phyloP scores from a whole-genome alignment of 2,797 vertebrate genomes.

The Characodon lateralis region DNA sequence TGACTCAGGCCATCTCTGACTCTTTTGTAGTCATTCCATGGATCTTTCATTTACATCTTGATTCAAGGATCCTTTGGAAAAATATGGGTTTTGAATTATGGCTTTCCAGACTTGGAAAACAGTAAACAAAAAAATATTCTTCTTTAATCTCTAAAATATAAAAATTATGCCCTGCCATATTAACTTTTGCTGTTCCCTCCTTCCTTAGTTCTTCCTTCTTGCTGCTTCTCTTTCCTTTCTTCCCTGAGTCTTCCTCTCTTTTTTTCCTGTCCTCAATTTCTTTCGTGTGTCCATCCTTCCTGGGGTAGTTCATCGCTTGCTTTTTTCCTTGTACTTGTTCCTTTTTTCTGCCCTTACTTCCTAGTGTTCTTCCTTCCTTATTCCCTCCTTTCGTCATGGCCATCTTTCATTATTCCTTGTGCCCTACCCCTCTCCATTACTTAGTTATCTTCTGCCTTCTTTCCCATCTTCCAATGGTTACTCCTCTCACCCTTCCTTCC shows the following conservation, averaged over 20 bases:
- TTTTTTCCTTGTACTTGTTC: no score
- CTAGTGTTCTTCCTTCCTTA: no score
- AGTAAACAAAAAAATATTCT: not conserved
- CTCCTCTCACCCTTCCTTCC: no score
- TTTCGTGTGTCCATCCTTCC: no score
- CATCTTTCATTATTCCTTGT: no score
- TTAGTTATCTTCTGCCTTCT: no score
- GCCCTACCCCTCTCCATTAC: no score
- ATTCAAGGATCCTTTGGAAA: slow-evolving; percentile 27
- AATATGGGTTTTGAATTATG: not conserved
- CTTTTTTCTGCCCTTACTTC: no score
- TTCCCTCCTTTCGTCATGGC: no score
- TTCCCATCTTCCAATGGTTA: no score
- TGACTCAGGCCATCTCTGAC: slow-evolving; percentile 40
- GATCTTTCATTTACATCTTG: slow-evolving; percentile 67
- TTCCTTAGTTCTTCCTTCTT: not conserved
- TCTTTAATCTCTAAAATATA: not conserved
- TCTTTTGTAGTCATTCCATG: slow-evolving; percentile 47
- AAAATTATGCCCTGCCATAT: not conserved
- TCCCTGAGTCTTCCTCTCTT: no score
- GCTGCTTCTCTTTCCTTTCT: not conserved
- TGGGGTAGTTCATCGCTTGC: no score
- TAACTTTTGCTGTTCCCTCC: not conserved
- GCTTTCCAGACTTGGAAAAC: not conserved
- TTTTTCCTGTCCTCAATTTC: not conserved